phyloP scores from a whole-genome alignment of 2,113 vertebrate genomes.

The Lamprologus lemairii region DNA sequence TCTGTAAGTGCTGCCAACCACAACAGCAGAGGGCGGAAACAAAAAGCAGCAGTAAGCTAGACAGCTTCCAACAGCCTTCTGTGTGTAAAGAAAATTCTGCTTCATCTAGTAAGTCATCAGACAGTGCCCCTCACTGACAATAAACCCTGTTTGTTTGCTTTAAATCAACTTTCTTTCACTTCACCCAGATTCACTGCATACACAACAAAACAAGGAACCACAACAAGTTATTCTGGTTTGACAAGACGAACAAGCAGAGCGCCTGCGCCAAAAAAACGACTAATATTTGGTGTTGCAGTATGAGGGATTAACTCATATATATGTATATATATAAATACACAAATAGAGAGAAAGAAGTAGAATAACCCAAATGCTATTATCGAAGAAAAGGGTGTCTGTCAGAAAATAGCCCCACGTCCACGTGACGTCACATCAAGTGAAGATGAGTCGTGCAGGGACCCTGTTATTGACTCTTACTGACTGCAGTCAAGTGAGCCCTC shows the following conservation, averaged over 20 bases:
- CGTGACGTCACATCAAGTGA: background rate
- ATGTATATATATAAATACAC: background rate
- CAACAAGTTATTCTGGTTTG: background rate
- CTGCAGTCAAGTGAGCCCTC: background rate
- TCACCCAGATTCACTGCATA: background rate
- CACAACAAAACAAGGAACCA: background rate
- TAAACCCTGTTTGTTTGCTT: background rate
- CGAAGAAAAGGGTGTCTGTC: background rate
- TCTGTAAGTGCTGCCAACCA: background rate
- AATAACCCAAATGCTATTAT: background rate
- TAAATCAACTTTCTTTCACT: background rate
- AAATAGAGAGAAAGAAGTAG: background rate
- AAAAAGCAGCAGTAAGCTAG: background rate
- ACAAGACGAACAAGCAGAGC: background rate
- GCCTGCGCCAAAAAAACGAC: accelerated
- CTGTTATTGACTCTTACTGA: background rate
- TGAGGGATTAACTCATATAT: background rate
- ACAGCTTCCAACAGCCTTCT: background rate
- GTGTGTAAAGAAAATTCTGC: background rate
- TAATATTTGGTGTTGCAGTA: background rate
- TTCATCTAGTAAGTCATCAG: background rate
- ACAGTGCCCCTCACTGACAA: background rate
- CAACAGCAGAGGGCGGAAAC: background rate
- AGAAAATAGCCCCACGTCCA: background rate
- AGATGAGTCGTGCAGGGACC: background rate